Base-by-base conservation (phyloP, 2,888 invertebrate genomes). In the Linyphia triangularis region DNA sequence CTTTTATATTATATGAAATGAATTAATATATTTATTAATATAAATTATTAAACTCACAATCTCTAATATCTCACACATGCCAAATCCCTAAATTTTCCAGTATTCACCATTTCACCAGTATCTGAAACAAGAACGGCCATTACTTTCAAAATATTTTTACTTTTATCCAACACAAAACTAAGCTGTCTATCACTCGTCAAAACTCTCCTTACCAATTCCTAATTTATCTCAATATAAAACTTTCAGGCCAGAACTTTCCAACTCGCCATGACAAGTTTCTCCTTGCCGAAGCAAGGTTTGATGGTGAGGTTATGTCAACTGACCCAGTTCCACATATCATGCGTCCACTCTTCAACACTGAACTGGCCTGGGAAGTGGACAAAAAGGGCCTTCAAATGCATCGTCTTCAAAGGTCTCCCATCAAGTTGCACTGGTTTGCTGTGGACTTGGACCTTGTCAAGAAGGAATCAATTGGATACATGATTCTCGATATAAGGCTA, bases 321-420 rank as follows among this genome's bases (percentile, higher is more conserved):
- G 93, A 93, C 90, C 93, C 93, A 24, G 92, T 93, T 3, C 91
- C 92, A 30, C 93, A 93, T 91, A 90, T 91, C 5, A 92, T 93
- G 81, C 90, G 73, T 19, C 93, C 93, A 28, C 92, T 92, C 85
- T 92, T 93, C 85, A 92, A 92, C 16, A 93, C 93, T 85, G 93
- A 93, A 90, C 91, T 93, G 77, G 93, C 93, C 4, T 93, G 93
- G 93, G 93, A 93, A 88, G 91, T 93, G 63, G 93, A 93, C 90
- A 92, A 92, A 86, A 93, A 93, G 89, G 91, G 91, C 9, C 91
- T 93, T 3, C 93, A 93, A 67, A 92, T 93, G 77, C 93, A 93
- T 90, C 90, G 93, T 19, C 90, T 93, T 63, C 93, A 93, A 89
- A 91, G 93, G 51, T 92, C 93, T 0, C 93, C 93, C 9, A 92